Percentiles rank a stretch among this genome's conserved stretches.
Evolutionary conservation across 2,113 vertebrate species (phyloP).

Genomic region (Colius striatus): DNA sequence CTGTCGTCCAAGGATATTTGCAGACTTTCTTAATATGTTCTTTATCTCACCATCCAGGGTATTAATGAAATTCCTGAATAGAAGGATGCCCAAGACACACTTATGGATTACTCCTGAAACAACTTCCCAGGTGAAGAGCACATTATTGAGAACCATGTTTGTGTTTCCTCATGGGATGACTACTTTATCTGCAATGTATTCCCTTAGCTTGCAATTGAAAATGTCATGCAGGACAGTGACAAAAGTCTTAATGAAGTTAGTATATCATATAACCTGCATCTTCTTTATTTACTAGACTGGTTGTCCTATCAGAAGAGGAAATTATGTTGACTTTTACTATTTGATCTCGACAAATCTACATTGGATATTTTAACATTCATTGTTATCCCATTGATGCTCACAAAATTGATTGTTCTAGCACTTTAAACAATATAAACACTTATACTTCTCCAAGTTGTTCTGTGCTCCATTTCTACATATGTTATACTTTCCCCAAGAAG

Average conservation of each 20-base stretch:
- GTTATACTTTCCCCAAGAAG: not conserved
- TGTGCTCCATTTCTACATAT: not conserved
- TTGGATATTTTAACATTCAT: not conserved
- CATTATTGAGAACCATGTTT: rapidly evolving
- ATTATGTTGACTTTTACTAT: no score
- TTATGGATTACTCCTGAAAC: not conserved
- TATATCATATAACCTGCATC: not conserved
- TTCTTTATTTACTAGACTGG: not conserved
- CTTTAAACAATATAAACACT: not conserved
- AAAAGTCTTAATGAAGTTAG: not conserved
- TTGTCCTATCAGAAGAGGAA: not conserved
- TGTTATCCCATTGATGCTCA: not conserved
- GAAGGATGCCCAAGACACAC: not conserved
- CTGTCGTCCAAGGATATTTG: not conserved
- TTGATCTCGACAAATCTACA: not conserved
- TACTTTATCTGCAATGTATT: not conserved
- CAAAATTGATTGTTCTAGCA: not conserved
- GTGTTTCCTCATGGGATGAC: not conserved
- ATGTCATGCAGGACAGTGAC: not conserved
- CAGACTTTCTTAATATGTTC: not conserved
- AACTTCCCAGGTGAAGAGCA: not conserved
- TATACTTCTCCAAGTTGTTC: not conserved
- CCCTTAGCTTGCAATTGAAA: not conserved
- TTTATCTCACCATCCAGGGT: not conserved
- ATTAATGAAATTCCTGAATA: not conserved